A percentile compares a stretch with the other conserved stretches of the same genome.
These are phyloP conservation scores for Dione juno DNA, from an alignment of 2,888 invertebrate species.

Conservation along the genomic window DNA sequence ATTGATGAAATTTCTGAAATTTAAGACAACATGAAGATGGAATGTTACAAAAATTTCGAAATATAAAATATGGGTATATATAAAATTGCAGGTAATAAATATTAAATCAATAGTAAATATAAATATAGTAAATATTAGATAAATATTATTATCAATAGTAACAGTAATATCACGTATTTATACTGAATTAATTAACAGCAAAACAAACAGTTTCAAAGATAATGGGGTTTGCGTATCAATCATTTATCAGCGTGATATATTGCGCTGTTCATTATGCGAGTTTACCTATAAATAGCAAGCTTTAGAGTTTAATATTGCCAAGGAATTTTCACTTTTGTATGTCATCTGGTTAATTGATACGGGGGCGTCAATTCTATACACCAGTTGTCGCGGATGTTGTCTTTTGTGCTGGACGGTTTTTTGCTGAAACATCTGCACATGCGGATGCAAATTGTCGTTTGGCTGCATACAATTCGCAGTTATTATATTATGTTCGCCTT, in stretches of 20 bases:
- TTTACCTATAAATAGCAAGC: background rate
- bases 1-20: too few relatives aligned
- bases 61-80: background rate
- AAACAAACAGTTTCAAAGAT: slow-evolving; percentile 20
- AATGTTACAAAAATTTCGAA: background rate
- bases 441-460: slow-evolving; percentile 22
- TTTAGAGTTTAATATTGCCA: background rate
- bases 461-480: background rate
- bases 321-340: slow-evolving; percentile 3
- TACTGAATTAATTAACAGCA: slow-evolving; percentile 6
- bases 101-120: background rate
- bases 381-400: slow-evolving; percentile 24
- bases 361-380: slow-evolving; percentile 10
- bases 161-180: background rate
- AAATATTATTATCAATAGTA: background rate
- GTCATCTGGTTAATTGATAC: slow-evolving; percentile 8
- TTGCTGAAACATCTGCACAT: slow-evolving; percentile 19
- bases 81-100: background rate
- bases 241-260: slow-evolving; percentile 21
- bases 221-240: slow-evolving; percentile 21
- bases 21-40: too few relatives aligned
- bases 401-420: slow-evolving; percentile 21
- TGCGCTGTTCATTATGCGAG: slow-evolving; percentile 12
- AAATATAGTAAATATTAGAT: background rate
- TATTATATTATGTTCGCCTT: slow-evolving; percentile 3